Percentiles rank a stretch among this genome's conserved stretches.
Conservation (phyloP, 2,888 invertebrate species). For the Steinernema carpocapsae region DNA sequence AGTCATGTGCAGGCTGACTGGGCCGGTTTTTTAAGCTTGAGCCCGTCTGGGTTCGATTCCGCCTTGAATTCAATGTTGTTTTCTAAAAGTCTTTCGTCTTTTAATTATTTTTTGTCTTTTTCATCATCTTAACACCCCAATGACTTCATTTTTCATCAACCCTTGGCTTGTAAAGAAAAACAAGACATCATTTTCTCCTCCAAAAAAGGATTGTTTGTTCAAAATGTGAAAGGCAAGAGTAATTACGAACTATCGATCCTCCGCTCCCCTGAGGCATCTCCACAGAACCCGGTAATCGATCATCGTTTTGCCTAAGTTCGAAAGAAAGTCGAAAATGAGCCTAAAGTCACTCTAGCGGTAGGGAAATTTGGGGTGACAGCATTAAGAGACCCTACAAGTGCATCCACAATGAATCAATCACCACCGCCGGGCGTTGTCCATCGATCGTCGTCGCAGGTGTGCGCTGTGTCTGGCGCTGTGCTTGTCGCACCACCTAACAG, state of each 20-base stretch:
- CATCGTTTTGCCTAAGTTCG: too few relatives aligned
- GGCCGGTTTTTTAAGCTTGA: too few relatives aligned
- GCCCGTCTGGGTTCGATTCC: too few relatives aligned
- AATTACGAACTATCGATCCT: constrained; percentile 22
- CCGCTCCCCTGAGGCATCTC: constrained; percentile 3
- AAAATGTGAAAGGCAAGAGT: too few relatives aligned
- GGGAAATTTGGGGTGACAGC: background rate
- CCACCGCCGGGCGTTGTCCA: background rate
- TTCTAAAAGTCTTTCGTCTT: too few relatives aligned
- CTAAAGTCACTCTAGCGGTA: background rate
- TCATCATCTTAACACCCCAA: too few relatives aligned
- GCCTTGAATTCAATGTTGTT: too few relatives aligned
- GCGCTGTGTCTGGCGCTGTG: background rate
- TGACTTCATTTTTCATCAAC: background rate
- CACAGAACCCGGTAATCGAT: background rate
- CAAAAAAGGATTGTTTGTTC: too few relatives aligned
- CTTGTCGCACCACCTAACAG: too few relatives aligned
- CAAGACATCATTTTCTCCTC: too few relatives aligned
- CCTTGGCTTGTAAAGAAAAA: background rate
- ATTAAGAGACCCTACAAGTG: background rate
- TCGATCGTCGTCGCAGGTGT: constrained; percentile 22
- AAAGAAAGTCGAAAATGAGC: background rate
- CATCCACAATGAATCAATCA: constrained; percentile 6
- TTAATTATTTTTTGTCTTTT: too few relatives aligned
- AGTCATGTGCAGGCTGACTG: too few relatives aligned